Evolutionary conservation across 2,113 vertebrate genomes (phyloP).

Genomic region (Pseudopodoces humilis): DNA sequence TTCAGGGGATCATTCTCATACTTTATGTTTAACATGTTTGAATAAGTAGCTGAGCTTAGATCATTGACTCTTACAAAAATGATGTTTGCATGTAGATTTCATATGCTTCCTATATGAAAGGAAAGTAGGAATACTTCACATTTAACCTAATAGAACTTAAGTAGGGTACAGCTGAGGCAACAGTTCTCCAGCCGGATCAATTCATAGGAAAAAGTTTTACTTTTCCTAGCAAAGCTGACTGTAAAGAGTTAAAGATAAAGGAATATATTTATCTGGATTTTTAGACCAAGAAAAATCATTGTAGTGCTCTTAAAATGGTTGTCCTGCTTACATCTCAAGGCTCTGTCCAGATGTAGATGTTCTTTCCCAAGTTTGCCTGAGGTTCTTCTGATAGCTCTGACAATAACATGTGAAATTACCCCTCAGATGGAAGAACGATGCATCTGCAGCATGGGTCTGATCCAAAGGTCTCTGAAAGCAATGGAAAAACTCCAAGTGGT

Average conservation of each 20-base stretch:
- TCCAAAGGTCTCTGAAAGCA: constrained; percentile 10
- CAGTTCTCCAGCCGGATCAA: background rate
- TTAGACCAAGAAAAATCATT: background rate
- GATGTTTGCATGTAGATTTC: background rate
- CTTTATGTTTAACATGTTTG: background rate
- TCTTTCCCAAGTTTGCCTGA: background rate
- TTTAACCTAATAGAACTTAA: background rate
- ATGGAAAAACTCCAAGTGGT: constrained; percentile 2
- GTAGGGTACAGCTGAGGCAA: background rate
- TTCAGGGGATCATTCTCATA: background rate
- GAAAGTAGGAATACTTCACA: background rate
- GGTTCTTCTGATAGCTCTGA: background rate
- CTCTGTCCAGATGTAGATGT: background rate
- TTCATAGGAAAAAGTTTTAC: background rate
- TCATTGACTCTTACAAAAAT: background rate
- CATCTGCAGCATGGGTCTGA: background rate
- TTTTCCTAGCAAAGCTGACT: background rate
- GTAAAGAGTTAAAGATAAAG: background rate
- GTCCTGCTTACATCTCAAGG: background rate
- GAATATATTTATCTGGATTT: background rate
- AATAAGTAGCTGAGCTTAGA: background rate
- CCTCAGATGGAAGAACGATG: background rate
- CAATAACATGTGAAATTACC: background rate
- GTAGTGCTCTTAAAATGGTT: background rate
- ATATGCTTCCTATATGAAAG: background rate